Evolutionary conservation across 2,797 vertebrate genomes (phyloP), one percentile per base, ranked within the genome.

Genomic region (Falco rusticolus): DNA sequence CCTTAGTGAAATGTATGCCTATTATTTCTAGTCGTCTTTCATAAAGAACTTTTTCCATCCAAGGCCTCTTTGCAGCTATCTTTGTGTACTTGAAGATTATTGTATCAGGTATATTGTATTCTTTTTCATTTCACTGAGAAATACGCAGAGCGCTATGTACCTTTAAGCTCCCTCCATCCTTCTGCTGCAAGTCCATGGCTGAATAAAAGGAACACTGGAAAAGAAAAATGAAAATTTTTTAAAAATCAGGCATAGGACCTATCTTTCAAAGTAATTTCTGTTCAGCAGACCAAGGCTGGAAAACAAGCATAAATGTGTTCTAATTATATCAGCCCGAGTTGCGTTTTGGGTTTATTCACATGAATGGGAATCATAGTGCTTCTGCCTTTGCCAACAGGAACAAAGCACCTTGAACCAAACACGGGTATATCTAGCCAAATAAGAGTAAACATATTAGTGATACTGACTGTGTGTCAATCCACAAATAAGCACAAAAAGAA

Each of bases 201-300:
- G 45, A 84, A 78, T 57, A 91, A 85, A 90, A 76, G 33, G 33
- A 84, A 74, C 11, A 19, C 7, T 50, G 19, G 56, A 63, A 84
- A 81, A 77, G 8, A 54, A 85, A 88, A 77, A 74, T 14, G 13
- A 69, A 45, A n/a, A 33, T 20, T 33, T 22, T 15, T 31, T 26
- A n/a, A 29, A 61, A 82, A 53, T 79, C 87, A 87, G 69, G 69
- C 70, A 84, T 51, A 88, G 43, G 59, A 87, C 76, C 82, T 79
- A 88, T 96, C 80, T 96, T 97, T 96, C 96, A 96, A 95, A 98
- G 80, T 96, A 97, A 98, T 97, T 97, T 93, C 86, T 96, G 92
- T 97, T 97, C 94, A 96, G 48, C 86, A 95, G 95, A 97, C 96
- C 97, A 97, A 97, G 93, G 83, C 95, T 86, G 20, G 78, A 94